Percentiles rank a stretch among this genome's conserved stretches.
Conservation (phyloP, 2,797 vertebrate genomes). For the Huso huso region DNA sequence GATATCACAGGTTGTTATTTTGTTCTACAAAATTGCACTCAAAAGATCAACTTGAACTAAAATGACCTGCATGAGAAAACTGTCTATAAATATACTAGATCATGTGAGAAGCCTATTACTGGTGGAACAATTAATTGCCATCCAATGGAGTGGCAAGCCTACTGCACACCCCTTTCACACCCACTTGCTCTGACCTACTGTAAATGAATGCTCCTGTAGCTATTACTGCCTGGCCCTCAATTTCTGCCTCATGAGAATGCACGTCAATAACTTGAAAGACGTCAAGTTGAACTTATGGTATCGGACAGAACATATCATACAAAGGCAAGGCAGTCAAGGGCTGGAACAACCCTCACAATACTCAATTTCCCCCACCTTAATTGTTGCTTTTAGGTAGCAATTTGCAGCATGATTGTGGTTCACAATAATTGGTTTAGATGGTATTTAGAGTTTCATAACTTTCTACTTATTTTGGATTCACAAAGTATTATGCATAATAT, state of each 20-base stretch:
- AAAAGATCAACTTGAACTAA: background rate
- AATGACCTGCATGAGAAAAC: background rate
- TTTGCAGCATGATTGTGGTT: too few relatives aligned
- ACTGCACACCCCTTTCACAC: constrained; percentile 40
- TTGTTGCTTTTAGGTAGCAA: too few relatives aligned
- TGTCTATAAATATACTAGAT: background rate
- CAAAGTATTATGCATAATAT: too few relatives aligned
- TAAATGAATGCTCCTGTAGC: constrained; percentile 16
- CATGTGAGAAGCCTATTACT: background rate
- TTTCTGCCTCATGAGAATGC: constrained; percentile 1
- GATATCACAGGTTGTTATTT: background rate
- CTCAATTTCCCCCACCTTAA: too few relatives aligned
- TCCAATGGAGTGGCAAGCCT: constrained; percentile 37
- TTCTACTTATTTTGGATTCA: too few relatives aligned
- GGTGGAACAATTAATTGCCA: constrained; percentile 53
- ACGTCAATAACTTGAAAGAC: constrained; percentile 6
- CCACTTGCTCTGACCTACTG: constrained; percentile 25
- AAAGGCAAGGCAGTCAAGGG: too few relatives aligned
- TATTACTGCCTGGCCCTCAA: constrained; percentile 11
- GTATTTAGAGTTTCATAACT: too few relatives aligned
- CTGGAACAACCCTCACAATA: too few relatives aligned
- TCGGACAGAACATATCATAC: background rate
- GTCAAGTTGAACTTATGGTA: constrained; percentile 1
- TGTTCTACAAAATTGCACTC: background rate
- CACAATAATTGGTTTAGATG: too few relatives aligned